phyloP scores from a whole-genome alignment of 2,888 invertebrate species.

The Morpho deidamia region DNA sequence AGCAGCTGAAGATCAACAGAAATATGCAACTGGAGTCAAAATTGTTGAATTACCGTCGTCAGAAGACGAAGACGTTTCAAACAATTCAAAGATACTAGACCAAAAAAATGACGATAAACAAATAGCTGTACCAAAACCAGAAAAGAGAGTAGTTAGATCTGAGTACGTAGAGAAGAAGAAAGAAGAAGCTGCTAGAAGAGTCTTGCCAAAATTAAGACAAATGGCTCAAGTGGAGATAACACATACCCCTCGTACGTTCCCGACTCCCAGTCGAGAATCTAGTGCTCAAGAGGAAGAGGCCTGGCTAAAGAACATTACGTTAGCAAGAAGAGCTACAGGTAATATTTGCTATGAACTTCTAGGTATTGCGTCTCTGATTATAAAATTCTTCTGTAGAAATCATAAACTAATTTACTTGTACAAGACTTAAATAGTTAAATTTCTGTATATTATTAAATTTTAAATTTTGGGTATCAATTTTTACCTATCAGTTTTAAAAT shows the following conservation, averaged over 20 bases:
- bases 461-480: too few relatives aligned
- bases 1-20: conserved; percentile 14
- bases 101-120: neutral
- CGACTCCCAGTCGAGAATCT: conserved; percentile 90
- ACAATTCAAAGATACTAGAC: conserved; percentile 3
- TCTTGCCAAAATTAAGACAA: conserved; percentile 78
- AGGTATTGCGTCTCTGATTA: neutral
- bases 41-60: conserved; percentile 40
- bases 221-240: conserved; percentile 79
- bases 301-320: conserved; percentile 88
- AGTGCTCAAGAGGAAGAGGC: conserved; percentile 83
- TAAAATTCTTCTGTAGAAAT: too few relatives aligned
- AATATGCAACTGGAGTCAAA: conserved; percentile 32
- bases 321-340: conserved; percentile 81
- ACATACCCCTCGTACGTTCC: conserved; percentile 87
- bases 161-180: conserved; percentile 58
- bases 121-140: conserved; percentile 26
- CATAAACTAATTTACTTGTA: too few relatives aligned
- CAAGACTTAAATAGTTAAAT: too few relatives aligned
- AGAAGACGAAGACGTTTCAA: conserved; percentile 32
- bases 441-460: too few relatives aligned
- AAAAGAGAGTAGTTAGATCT: conserved; percentile 45
- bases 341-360: conserved; percentile 4
- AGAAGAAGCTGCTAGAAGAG: conserved; percentile 49
- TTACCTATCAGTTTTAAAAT: too few relatives aligned